Percentiles rank a stretch among this genome's conserved stretches.
These are phyloP conservation scores for Ceyx melanurus DNA, from an alignment of 2,113 vertebrate genomes.

Conservation along the genomic window DNA sequence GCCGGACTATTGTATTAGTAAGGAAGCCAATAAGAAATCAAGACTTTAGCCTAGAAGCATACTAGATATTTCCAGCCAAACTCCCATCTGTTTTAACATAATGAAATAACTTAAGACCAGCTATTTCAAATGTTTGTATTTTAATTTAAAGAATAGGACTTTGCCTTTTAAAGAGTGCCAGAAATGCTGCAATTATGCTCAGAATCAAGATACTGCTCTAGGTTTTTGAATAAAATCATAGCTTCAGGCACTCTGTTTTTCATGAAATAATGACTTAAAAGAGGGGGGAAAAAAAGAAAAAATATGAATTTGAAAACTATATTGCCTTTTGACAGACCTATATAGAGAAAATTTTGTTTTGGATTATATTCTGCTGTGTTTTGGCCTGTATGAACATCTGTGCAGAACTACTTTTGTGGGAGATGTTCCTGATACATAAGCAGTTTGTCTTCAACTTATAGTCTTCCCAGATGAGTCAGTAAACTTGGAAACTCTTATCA, in stretches of 20 bases:
- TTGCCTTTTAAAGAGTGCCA: background rate
- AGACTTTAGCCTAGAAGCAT: background rate
- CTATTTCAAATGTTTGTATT: background rate
- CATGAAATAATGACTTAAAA: background rate
- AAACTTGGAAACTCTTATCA: background rate
- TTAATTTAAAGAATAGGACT: background rate
- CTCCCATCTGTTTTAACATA: background rate
- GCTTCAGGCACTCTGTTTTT: background rate
- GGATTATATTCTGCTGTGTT: background rate
- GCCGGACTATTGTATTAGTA: background rate
- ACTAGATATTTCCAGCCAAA: background rate
- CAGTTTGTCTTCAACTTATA: background rate
- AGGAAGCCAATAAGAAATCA: constrained; percentile 14
- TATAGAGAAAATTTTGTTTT: background rate
- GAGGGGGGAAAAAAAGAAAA: no score
- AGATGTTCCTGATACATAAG: background rate
- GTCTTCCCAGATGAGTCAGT: background rate
- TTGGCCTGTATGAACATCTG: background rate
- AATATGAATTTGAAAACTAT: background rate
- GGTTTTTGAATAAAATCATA: background rate
- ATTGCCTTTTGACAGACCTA: background rate
- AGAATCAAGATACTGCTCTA: background rate
- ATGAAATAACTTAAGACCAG: background rate
- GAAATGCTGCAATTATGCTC: background rate
- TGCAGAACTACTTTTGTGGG: background rate